Conservation (phyloP, 2,113 vertebrate species). For the cattle (Bos taurus) region ARS-UCD2.0 NC_037336.1:103863001-103863500, state of each 20-base stretch:
- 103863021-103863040: not conserved
- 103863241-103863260: not conserved
- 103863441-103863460: accelerated
- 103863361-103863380: not conserved
- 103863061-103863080: not conserved
- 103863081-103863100: accelerated
- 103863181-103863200: not conserved
- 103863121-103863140: not conserved
- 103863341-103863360: not conserved
- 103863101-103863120: not conserved
- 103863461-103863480: accelerated
- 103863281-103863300: accelerated
- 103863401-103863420: not conserved
- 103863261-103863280: not conserved
- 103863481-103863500: accelerated
- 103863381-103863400: not conserved
- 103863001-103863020: not conserved
- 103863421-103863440: not conserved
- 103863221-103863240: not conserved
- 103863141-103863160: not conserved
- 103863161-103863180: not conserved
- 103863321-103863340: too few species aligned
- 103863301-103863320: too few species aligned
- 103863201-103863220: not conserved
- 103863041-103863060: not conserved